Conservation (phyloP, 2,797 vertebrate genomes). For the Taeniopygia guttata region DNA sequence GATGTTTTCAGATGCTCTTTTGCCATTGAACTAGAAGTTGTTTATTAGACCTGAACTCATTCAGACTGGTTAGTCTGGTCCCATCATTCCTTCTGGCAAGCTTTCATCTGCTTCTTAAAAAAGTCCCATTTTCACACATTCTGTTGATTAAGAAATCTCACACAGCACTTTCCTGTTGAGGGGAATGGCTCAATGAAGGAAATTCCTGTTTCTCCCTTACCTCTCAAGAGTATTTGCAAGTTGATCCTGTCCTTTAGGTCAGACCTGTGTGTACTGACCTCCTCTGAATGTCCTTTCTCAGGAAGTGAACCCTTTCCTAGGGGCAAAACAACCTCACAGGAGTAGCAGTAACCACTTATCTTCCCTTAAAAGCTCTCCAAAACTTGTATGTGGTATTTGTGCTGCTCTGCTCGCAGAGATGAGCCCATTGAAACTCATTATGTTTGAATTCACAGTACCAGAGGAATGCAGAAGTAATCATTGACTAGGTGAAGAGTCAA, state of each 20-base stretch:
- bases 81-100: neutral
- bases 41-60: neutral
- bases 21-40: neutral
- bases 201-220: neutral
- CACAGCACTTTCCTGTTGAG: neutral
- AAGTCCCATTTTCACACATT: neutral
- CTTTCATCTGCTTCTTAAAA: neutral
- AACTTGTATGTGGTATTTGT: neutral
- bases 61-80: neutral
- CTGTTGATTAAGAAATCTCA: neutral
- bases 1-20: neutral
- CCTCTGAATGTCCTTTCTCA: neutral
- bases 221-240: neutral
- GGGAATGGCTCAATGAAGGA: neutral
- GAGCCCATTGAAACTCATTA: conserved; percentile 24
- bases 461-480: conserved; percentile 43
- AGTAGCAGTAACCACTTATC: neutral
- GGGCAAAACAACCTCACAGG: neutral
- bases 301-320: neutral
- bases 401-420: neutral
- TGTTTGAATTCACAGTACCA: neutral
- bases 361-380: neutral
- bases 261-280: neutral
- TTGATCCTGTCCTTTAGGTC: neutral
- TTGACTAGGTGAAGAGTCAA: conserved; percentile 44